These are phyloP conservation scores for Damaliscus lunatus DNA, from an alignment of 2,113 vertebrate species.

Conservation along the genomic window DNA sequence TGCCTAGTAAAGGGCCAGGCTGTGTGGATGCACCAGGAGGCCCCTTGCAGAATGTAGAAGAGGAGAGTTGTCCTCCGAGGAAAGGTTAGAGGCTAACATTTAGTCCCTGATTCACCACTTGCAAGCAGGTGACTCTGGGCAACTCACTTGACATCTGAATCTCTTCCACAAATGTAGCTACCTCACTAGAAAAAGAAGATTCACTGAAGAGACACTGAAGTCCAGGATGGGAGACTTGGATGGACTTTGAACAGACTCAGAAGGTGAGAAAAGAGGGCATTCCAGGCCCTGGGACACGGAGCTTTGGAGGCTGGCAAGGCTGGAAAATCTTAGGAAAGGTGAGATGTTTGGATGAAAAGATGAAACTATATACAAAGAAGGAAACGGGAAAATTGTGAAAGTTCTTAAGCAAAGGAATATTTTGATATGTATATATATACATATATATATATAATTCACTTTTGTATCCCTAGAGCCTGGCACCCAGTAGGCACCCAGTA, in stretches of 20 bases:
- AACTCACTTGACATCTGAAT: neutral
- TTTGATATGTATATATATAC: neutral
- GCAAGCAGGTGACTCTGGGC: neutral
- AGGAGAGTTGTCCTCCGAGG: neutral
- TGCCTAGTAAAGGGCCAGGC: neutral
- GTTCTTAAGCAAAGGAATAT: neutral
- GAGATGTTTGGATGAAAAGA: neutral
- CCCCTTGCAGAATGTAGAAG: neutral
- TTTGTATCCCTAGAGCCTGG: neutral
- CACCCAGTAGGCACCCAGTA: neutral
- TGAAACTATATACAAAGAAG: neutral
- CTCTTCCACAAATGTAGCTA: neutral
- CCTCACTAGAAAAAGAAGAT: neutral
- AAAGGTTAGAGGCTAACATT: neutral
- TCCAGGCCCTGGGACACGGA: neutral
- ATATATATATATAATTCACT: neutral
- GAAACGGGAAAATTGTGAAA: neutral
- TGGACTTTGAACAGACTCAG: neutral
- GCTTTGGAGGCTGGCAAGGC: neutral
- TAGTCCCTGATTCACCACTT: neutral
- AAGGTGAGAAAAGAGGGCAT: neutral
- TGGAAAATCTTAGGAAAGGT: neutral
- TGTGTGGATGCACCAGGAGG: neutral
- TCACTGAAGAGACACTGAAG: neutral
- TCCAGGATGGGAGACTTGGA: neutral